These are phyloP conservation scores for Rotaria sp. DNA, from an alignment of 2,888 invertebrate genomes.

Conservation along the genomic window DNA sequence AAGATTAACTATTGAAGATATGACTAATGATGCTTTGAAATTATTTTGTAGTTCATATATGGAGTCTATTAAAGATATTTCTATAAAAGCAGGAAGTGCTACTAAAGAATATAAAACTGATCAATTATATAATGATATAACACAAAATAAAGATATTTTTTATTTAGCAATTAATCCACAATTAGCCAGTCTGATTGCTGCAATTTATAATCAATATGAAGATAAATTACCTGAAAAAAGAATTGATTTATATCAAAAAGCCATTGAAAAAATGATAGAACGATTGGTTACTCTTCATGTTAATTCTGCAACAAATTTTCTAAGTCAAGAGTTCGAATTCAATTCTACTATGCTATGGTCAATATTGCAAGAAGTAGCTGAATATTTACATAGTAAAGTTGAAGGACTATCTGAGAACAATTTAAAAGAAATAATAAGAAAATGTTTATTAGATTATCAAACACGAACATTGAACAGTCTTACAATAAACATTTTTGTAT, in stretches of 20 bases:
- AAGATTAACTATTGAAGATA: conserved; percentile 1
- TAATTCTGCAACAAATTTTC: too few relatives aligned
- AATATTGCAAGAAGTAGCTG: not conserved
- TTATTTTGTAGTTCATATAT: not conserved
- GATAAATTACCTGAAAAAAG: not conserved
- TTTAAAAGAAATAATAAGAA: not conserved
- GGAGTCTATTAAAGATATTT: not conserved
- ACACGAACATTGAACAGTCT: not conserved
- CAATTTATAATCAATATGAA: not conserved
- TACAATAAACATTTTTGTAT: not conserved
- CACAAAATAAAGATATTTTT: not conserved
- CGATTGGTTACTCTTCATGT: too few relatives aligned
- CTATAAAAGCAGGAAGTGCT: not conserved
- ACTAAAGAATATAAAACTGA: not conserved
- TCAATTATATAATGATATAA: not conserved
- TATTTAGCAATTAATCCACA: not conserved
- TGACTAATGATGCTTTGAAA: not conserved
- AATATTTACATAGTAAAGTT: not conserved
- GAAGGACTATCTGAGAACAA: not conserved
- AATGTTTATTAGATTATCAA: not conserved
- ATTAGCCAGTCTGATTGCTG: not conserved
- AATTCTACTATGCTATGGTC: not conserved
- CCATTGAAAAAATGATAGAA: too few relatives aligned
- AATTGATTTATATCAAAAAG: not conserved
- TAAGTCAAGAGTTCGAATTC: not conserved